phyloP scores from a whole-genome alignment of 2,888 invertebrate genomes.

The Nudaria mundana region DNA sequence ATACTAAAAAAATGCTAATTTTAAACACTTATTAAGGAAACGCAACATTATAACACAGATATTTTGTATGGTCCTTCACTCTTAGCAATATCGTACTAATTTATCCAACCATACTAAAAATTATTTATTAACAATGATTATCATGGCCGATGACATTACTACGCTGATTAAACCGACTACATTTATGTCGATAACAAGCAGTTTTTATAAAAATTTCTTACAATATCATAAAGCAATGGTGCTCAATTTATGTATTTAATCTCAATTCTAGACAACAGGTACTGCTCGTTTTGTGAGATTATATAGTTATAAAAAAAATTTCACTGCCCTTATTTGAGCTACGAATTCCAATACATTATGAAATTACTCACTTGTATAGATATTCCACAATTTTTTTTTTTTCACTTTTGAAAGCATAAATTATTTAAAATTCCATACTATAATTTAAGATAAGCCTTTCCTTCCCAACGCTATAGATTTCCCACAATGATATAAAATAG shows the following conservation, averaged over 20 bases:
- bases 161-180: conserved; percentile 49
- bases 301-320: too few relatives aligned
- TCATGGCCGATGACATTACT: conserved; percentile 34
- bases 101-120: conserved; percentile 31
- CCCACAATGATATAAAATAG: too few relatives aligned
- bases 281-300: conserved; percentile 14
- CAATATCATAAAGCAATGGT: conserved; percentile 34
- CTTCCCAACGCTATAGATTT: too few relatives aligned
- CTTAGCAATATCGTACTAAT: conserved; percentile 23
- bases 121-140: conserved; percentile 22
- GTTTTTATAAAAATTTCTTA: conserved; percentile 42
- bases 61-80: too few relatives aligned
- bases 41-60: conserved; percentile 43
- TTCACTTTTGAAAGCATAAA: too few relatives aligned
- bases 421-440: too few relatives aligned
- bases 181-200: conserved; percentile 44
- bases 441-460: too few relatives aligned
- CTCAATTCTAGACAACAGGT: conserved; percentile 29
- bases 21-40: conserved; percentile 50
- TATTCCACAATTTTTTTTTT: too few relatives aligned
- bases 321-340: too few relatives aligned
- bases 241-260: conserved; percentile 31
- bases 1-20: conserved; percentile 57
- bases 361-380: too few relatives aligned
- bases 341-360: too few relatives aligned